phyloP scores from a whole-genome alignment of 2,113 vertebrate genomes.

The Edolisoma coerulescens region DNA sequence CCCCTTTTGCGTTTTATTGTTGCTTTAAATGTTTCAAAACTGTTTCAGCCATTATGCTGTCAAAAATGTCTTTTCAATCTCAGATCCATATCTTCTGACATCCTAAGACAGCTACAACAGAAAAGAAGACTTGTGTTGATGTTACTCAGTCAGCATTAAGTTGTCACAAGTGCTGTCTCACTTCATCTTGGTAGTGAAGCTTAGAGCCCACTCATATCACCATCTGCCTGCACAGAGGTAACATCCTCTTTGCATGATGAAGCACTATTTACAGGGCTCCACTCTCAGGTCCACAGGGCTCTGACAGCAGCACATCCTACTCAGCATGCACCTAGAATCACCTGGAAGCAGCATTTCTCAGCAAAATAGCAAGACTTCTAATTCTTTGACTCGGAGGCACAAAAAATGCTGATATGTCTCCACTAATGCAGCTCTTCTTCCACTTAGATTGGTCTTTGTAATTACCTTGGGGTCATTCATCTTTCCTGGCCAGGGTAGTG shows the following conservation, averaged over 20 bases:
- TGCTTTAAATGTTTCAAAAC: slow-evolving; percentile 67
- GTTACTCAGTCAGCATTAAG: slow-evolving; percentile 47
- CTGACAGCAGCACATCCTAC: not conserved
- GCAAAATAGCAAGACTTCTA: not conserved
- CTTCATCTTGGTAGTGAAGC: not conserved
- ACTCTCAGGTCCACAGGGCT: not conserved
- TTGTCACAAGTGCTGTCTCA: slow-evolving; percentile 27
- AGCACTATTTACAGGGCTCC: slow-evolving; percentile 21
- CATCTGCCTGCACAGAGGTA: slow-evolving; percentile 51
- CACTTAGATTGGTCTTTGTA: not conserved
- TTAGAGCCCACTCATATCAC: not conserved
- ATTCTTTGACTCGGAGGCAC: not conserved
- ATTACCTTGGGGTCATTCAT: not conserved
- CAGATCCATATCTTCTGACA: slow-evolving; percentile 41
- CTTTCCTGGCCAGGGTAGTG: not conserved
- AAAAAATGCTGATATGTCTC: not conserved
- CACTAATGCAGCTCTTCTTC: not conserved
- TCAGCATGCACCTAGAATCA: not conserved
- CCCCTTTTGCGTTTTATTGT: slow-evolving; percentile 20
- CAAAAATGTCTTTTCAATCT: slow-evolving; percentile 51
- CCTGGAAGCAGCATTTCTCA: not conserved
- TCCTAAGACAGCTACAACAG: slow-evolving; percentile 35
- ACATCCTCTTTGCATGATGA: slow-evolving; percentile 31
- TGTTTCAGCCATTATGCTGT: slow-evolving; percentile 57
- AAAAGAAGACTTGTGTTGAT: slow-evolving; percentile 33